phyloP scores from a whole-genome alignment of 2,113 vertebrate genomes.

The Polyodon spathula region DNA sequence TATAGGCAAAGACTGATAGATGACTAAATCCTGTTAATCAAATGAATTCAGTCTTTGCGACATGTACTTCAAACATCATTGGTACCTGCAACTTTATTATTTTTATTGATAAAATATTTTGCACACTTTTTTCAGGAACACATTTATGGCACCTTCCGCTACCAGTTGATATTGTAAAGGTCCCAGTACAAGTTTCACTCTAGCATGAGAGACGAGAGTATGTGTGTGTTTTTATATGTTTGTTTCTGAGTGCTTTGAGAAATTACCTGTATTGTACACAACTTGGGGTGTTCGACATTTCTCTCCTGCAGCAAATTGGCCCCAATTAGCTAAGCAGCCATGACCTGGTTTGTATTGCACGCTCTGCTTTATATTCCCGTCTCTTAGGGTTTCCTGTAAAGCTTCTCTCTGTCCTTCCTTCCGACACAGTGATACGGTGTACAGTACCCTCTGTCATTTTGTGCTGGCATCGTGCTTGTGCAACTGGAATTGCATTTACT shows the following conservation, averaged over 20 bases:
- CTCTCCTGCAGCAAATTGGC: conserved; percentile 99
- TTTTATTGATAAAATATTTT: too few species aligned
- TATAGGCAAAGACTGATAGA: too few species aligned
- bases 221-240: conserved; percentile 35
- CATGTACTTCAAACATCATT: too few species aligned
- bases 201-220: conserved; percentile 22
- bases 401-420: conserved; percentile 78
- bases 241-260: conserved; percentile 81
- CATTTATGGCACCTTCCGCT: too few species aligned
- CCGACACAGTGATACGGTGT: conserved; percentile 95
- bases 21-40: too few species aligned
- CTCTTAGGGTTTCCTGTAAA: conserved; percentile 69
- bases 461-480: conserved; percentile 99
- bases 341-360: conserved; percentile 99
- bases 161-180: too few species aligned
- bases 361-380: conserved; percentile 91
- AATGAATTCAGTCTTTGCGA: too few species aligned
- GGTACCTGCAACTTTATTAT: too few species aligned
- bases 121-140: too few species aligned
- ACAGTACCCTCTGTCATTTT: conserved; percentile 97
- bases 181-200: conserved; percentile 16
- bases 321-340: conserved; percentile 99
- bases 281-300: conserved; percentile 99
- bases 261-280: conserved; percentile 97
- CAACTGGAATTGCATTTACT: conserved; percentile 96